Evolutionary conservation across 2,113 vertebrate genomes (phyloP).

Genomic region (Apaloderma vittatum): DNA sequence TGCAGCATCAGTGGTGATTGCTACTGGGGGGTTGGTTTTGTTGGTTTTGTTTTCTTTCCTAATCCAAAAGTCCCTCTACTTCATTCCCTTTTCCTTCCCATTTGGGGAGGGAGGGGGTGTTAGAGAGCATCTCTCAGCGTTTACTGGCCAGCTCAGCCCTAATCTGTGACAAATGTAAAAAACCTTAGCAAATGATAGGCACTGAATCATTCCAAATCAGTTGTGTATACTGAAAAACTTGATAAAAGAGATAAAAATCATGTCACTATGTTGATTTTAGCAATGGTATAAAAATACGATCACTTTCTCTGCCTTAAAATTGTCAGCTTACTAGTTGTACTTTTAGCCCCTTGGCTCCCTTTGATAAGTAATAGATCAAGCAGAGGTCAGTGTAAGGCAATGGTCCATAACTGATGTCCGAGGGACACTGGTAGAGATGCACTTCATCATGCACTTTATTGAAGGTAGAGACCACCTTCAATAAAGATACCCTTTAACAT

Average conservation of each 20-base stretch:
- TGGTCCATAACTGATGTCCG: background rate
- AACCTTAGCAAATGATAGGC: background rate
- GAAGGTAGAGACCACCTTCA: background rate
- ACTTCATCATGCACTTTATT: no score
- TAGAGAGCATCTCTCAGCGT: no score
- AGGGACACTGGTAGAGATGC: background rate
- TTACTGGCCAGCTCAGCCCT: no score
- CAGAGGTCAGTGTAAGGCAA: background rate
- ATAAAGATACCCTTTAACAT: background rate
- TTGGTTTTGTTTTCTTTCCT: no score
- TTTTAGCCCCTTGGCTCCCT: background rate
- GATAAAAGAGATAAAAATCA: background rate
- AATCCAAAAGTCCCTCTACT: no score
- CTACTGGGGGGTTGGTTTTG: no score
- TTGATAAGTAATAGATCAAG: background rate
- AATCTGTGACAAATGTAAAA: background rate
- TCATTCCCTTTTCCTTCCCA: no score
- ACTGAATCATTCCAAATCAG: background rate
- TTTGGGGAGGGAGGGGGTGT: no score
- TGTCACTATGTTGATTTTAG: background rate
- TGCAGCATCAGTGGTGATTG: no score
- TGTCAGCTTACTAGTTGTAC: fast-evolving
- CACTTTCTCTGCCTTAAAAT: background rate
- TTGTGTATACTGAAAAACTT: background rate
- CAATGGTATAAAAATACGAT: background rate